phyloP scores from a whole-genome alignment of 2,797 vertebrate genomes.

The Clarias platycephalus region DNA sequence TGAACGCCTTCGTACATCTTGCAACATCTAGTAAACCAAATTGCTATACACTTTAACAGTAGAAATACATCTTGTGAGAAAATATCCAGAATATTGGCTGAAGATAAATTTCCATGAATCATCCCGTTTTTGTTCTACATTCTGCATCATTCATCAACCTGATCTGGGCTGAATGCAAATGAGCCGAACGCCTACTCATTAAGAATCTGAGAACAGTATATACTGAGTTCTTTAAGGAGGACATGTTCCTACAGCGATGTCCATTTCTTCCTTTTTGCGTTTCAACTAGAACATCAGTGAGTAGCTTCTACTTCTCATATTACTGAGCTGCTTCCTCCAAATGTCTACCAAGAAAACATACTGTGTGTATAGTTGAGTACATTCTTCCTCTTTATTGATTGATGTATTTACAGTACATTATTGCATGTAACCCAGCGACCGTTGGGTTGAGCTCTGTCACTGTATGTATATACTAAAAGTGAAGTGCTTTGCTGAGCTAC shows the following conservation, averaged over 20 bases:
- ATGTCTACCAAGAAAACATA: not conserved
- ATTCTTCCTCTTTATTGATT: not conserved
- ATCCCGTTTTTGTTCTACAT: constrained; percentile 2
- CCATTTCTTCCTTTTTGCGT: not conserved
- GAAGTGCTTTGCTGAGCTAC: not conserved
- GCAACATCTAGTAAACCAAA: not conserved
- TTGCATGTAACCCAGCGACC: not conserved
- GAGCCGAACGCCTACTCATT: not conserved
- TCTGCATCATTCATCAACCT: not conserved
- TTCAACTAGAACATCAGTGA: not conserved
- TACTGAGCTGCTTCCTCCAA: not conserved
- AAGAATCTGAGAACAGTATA: not conserved
- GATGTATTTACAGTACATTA: too few relatives aligned
- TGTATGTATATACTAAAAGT: not conserved
- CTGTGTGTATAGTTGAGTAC: not conserved
- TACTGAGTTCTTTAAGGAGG: not conserved
- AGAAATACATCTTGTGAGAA: not conserved
- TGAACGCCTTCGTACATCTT: not conserved
- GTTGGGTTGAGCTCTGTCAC: not conserved
- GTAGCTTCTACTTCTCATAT: not conserved
- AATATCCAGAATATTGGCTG: constrained; percentile 23
- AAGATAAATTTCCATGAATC: not conserved
- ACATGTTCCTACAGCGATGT: not conserved
- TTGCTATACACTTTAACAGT: not conserved
- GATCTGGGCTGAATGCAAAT: not conserved